These are phyloP conservation scores for Chalcis sispes DNA, from an alignment of 2,888 invertebrate genomes.

Conservation along the genomic window DNA sequence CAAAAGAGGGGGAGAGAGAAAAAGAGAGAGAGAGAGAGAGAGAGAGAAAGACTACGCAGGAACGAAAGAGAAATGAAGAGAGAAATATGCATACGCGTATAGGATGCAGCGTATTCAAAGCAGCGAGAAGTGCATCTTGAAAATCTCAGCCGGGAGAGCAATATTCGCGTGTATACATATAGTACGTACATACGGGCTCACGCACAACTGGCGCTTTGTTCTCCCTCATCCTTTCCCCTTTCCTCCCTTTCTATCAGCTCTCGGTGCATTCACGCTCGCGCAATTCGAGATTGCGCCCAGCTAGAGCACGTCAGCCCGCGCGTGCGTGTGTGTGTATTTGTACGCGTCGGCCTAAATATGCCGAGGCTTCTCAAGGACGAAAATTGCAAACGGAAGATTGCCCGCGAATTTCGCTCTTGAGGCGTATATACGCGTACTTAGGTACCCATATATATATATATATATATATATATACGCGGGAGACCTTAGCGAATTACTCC, in stretches of 20 bases:
- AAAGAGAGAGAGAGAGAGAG: no score
- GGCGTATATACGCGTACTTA: not conserved
- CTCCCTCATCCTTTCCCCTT: not conserved
- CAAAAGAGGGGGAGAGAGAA: not conserved
- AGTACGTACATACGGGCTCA: no score
- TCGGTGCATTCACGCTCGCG: not conserved
- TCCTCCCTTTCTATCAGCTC: no score
- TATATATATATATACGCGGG: no score
- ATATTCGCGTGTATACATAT: no score
- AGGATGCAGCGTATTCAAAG: not conserved
- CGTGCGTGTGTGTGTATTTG: not conserved
- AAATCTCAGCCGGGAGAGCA: conserved; percentile 11
- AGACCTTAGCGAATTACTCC: conserved; percentile 1
- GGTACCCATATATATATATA: no score
- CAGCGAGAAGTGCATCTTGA: not conserved
- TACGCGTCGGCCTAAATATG: not conserved
- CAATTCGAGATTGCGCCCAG: not conserved
- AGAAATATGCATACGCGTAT: no score
- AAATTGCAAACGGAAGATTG: conserved; percentile 4
- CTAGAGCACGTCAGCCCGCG: no score
- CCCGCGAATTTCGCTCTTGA: not conserved
- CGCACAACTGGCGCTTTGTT: conserved; percentile 39
- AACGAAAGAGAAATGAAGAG: not conserved
- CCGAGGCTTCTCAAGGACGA: conserved; percentile 10
- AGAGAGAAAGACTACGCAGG: not conserved